These are phyloP conservation scores for Reinhardtius hippoglossoides DNA, from an alignment of 2,113 vertebrate genomes.

Conservation along the genomic window DNA sequence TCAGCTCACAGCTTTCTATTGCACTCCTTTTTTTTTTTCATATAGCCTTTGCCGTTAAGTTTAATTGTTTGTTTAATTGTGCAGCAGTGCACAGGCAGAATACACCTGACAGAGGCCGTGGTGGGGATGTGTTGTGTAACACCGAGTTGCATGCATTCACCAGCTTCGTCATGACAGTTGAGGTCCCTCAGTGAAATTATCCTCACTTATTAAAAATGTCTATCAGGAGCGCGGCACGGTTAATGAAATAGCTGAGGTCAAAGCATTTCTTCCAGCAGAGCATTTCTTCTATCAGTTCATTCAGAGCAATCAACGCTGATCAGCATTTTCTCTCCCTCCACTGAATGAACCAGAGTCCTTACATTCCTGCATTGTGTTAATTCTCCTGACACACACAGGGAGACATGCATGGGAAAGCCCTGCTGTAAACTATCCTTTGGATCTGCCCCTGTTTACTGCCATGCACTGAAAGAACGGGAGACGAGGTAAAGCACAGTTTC, in stretches of 20 bases:
- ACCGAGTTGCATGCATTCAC: conserved; percentile 41
- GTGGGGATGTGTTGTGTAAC: conserved; percentile 32
- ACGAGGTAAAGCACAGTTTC: conserved; percentile 44
- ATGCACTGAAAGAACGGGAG: conserved; percentile 9
- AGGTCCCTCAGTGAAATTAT: conserved; percentile 62
- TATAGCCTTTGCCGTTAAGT: conserved; percentile 27
- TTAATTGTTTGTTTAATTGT: conserved; percentile 40
- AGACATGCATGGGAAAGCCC: conserved; percentile 25
- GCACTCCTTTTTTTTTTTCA: conserved; percentile 25
- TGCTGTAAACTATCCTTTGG: conserved; percentile 18
- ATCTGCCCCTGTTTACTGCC: conserved; percentile 17
- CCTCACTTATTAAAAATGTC: conserved; percentile 72
- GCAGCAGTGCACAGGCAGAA: conserved; percentile 19
- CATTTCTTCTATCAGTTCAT: conserved; percentile 33
- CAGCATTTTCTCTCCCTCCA: conserved; percentile 16
- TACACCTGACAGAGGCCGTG: conserved; percentile 14
- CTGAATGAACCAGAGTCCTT: conserved; percentile 21
- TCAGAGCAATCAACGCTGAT: conserved; percentile 32
- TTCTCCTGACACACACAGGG: conserved; percentile 18
- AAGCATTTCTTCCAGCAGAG: conserved; percentile 43
- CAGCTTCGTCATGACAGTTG: conserved; percentile 44
- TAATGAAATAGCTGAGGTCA: conserved; percentile 68
- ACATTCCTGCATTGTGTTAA: conserved; percentile 30
- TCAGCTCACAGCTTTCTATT: conserved; percentile 30
- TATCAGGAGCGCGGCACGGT: conserved; percentile 49